Evolutionary conservation across 53 echinoderm and acorn worm species (phyloP).

Genomic region (Luidia sarsii): DNA sequence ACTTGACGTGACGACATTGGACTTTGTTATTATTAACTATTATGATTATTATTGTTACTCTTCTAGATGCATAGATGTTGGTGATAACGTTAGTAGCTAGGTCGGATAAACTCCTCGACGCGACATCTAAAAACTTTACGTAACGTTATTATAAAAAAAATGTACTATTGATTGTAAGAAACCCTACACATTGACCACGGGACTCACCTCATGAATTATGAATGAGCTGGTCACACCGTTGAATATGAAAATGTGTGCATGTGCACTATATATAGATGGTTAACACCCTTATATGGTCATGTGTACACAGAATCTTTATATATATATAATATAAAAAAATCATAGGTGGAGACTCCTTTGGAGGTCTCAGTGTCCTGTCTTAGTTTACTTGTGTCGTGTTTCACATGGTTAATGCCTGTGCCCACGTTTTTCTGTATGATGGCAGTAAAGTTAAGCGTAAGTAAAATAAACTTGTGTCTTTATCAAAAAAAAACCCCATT

Average conservation of each 20-base stretch:
- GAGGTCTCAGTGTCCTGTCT: slow-evolving; percentile 62
- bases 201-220: slow-evolving; percentile 2
- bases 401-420: slow-evolving; percentile 58
- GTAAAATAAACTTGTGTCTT: slow-evolving; percentile 58
- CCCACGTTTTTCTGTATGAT: slow-evolving; percentile 65
- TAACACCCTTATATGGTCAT: slow-evolving; percentile 44
- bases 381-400: slow-evolving; percentile 61
- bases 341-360: slow-evolving; percentile 28
- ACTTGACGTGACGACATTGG: slow-evolving; percentile 41
- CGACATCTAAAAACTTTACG: slow-evolving; percentile 51
- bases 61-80: slow-evolving; percentile 49
- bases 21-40: slow-evolving; percentile 25
- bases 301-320: slow-evolving; percentile 50
- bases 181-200: slow-evolving; percentile 23
- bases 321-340: slow-evolving; percentile 46
- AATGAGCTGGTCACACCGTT: slow-evolving; percentile 4
- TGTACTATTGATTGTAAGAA: slow-evolving; percentile 49
- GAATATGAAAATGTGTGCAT: slow-evolving; percentile 33
- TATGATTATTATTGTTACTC: slow-evolving; percentile 32
- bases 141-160: slow-evolving; percentile 43
- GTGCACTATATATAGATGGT: slow-evolving; percentile 49
- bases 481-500: slow-evolving; percentile 32
- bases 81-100: slow-evolving; percentile 53
- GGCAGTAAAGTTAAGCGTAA: slow-evolving; percentile 55
- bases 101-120: slow-evolving; percentile 51